A percentile compares a stretch with the other conserved stretches of the same genome.
phyloP scores from a whole-genome alignment of 2,888 invertebrate species.

The Cosmia pyralina region DNA sequence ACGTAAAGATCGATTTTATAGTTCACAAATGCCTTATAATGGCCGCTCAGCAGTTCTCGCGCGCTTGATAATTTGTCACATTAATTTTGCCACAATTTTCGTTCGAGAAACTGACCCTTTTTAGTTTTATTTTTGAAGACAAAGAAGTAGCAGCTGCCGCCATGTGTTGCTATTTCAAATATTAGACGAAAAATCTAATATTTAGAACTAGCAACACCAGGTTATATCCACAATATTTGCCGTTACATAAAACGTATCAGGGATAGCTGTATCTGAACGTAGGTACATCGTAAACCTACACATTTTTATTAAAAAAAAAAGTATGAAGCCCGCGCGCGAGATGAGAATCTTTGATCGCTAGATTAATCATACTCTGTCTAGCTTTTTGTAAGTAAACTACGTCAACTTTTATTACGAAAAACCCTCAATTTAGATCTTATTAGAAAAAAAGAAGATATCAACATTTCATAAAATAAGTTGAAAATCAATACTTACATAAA shows the following conservation, averaged over 20 bases:
- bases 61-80: too few species aligned
- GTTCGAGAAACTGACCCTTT: too few species aligned
- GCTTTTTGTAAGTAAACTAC: neutral
- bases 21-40: neutral
- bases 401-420: neutral
- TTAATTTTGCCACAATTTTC: too few species aligned
- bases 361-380: neutral
- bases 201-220: slow-evolving; percentile 7
- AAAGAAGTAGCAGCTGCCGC: neutral
- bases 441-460: neutral
- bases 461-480: neutral
- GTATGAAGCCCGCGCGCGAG: too few species aligned
- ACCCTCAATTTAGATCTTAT: neutral
- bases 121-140: neutral
- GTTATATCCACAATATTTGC: neutral
- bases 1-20: neutral
- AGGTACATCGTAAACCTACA: neutral
- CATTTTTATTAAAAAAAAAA: slow-evolving; percentile 10
- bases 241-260: slow-evolving; percentile 2
- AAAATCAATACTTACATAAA: too few species aligned
- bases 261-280: neutral
- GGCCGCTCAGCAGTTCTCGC: too few species aligned
- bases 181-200: neutral
- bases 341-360: neutral
- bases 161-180: neutral